Evolutionary conservation across 2,888 invertebrate genomes (phyloP).

Genomic region (Cenopis cana): DNA sequence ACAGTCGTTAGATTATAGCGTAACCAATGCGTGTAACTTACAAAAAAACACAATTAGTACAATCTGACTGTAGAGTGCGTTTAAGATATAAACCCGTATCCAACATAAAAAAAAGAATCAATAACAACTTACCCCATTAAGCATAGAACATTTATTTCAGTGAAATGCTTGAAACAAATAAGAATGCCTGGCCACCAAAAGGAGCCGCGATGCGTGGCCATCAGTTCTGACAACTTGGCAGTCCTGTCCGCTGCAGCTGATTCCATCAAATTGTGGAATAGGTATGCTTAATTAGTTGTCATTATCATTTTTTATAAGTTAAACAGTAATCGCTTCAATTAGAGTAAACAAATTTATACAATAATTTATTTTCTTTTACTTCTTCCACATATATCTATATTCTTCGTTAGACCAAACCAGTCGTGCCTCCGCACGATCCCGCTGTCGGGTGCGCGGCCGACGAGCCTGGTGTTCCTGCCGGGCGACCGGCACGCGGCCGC

Average conservation of each 20-base stretch:
- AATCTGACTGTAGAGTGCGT: not conserved
- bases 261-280: conserved; percentile 97
- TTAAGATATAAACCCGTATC: no score
- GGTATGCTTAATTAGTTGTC: conserved; percentile 72
- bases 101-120: not conserved
- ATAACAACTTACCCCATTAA: not conserved
- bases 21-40: no score
- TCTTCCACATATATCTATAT: no score
- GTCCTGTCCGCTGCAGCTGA: conserved; percentile 95
- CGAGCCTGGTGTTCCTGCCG: conserved; percentile 92
- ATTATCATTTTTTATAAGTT: no score
- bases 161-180: conserved; percentile 86
- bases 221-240: conserved; percentile 96
- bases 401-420: conserved; percentile 77
- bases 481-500: conserved; percentile 95
- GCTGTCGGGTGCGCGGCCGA: conserved; percentile 87
- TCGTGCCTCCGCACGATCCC: conserved; percentile 89
- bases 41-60: no score
- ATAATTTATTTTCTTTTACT: no score
- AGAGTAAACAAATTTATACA: no score
- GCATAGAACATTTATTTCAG: conserved; percentile 58
- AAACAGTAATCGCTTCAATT: no score
- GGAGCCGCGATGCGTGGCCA: conserved; percentile 93
- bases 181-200: conserved; percentile 93
- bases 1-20: not conserved